phyloP scores from a whole-genome alignment of 2,888 invertebrate species.

The Theodoxus fluviatilis region DNA sequence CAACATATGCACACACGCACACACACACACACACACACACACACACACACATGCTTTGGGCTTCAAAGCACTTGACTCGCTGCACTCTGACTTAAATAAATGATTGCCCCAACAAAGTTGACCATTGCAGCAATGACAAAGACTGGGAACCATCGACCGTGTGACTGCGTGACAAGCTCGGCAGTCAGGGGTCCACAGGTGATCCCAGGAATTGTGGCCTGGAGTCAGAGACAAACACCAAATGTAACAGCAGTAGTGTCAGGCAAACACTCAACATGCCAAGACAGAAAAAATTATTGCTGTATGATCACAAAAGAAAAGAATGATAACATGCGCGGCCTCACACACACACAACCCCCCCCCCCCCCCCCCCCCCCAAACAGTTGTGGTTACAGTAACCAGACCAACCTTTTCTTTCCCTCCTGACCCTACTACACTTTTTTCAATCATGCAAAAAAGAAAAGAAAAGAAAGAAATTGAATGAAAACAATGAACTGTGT shows the following conservation, averaged over 20 bases:
- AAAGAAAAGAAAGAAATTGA: too few species aligned
- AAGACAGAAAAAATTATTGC: background rate
- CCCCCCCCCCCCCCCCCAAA: too few species aligned
- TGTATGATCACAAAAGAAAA: too few species aligned
- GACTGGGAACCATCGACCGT: slow-evolving; percentile 79
- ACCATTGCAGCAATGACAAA: slow-evolving; percentile 77
- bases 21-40: background rate
- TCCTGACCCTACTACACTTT: too few species aligned
- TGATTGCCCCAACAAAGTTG: slow-evolving; percentile 77
- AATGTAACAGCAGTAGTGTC: background rate
- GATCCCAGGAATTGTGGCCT: slow-evolving; percentile 80
- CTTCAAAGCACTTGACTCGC: background rate
- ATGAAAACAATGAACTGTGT: too few species aligned
- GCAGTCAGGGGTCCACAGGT: slow-evolving; percentile 80
- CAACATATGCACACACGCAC: background rate
- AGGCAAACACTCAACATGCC: too few species aligned
- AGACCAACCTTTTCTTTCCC: too few species aligned
- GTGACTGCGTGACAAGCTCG: slow-evolving; percentile 75
- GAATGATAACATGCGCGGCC: too few species aligned
- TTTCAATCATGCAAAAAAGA: too few species aligned
- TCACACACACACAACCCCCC: too few species aligned
- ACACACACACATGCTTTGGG: background rate
- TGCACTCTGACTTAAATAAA: slow-evolving; percentile 77
- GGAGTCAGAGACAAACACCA: slow-evolving; percentile 33
- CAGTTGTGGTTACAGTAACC: too few species aligned